Conservation (phyloP, 2,113 vertebrate species). For the Scomber japonicus region DNA sequence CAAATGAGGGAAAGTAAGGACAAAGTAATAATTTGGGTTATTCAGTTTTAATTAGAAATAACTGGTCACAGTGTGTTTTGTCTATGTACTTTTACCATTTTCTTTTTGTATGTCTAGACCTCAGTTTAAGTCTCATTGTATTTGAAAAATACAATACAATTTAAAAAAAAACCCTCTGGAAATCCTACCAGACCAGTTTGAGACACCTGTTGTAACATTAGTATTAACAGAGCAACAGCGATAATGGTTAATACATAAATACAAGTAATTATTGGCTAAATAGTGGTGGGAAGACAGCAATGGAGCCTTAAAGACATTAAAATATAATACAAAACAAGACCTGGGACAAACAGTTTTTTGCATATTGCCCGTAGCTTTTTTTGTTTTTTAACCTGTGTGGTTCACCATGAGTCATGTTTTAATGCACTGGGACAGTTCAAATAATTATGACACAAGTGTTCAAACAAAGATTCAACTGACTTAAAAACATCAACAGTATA, state of each 20-base stretch:
- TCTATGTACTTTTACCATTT: background rate
- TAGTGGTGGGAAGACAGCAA: background rate
- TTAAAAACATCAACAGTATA: background rate
- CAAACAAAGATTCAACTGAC: background rate
- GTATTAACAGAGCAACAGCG: background rate
- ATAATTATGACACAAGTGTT: background rate
- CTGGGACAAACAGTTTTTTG: constrained; percentile 34
- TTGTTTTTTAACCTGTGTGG: background rate
- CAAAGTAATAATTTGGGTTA: background rate
- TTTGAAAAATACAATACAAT: too few species aligned
- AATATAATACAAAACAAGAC: constrained; percentile 32
- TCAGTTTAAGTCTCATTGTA: constrained; percentile 15
- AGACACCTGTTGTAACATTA: constrained; percentile 4
- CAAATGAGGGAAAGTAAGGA: background rate
- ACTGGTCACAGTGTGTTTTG: background rate
- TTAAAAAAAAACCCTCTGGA: background rate
- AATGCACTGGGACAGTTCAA: constrained; percentile 17
- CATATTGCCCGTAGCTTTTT: background rate
- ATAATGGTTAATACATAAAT: constrained; percentile 44
- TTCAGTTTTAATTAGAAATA: background rate
- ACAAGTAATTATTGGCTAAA: constrained; percentile 22
- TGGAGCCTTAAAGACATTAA: background rate
- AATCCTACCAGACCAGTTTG: background rate
- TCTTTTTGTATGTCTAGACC: background rate
- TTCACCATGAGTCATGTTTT: background rate